Base-by-base conservation (phyloP, 2,113 vertebrate genomes). In the Otocyon megalotis region DNA sequence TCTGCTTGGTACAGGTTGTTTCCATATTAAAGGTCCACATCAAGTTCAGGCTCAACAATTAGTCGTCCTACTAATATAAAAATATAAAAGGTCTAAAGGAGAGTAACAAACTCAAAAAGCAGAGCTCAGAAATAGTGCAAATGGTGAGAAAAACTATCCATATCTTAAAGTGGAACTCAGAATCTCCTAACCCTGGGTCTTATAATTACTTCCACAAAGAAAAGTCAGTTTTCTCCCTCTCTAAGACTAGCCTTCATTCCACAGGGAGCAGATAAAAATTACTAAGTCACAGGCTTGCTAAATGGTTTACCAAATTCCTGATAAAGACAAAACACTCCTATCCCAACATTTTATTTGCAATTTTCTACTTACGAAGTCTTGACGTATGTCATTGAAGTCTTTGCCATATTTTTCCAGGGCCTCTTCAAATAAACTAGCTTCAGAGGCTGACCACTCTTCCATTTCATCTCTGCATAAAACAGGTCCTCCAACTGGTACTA, bases 391-490 rank as follows among this genome's bases (percentile, higher is more conserved):
- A 72, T 99, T 99, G 99, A 99, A 99, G 99, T 99, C 99, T 98
- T 99, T 99, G 97, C 99, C 99, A 62, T 99, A 99, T 98, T 99
- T 99, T 98, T 99, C 99, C 98, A 99, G 96, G 3, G 99, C 99
- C 97, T 99, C 99, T 98, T 99, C 99, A 94, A 99, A 99, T 98
- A 99, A 99, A 98, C 99, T 99, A 8, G 99, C 99, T 98, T 99
- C 99, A 11, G 99, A 99, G 50, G 99, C 99, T 20, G 99, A 99
- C 99, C 99, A 99, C 98, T 99, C 99, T 97, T 99, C 99, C 99
- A 99, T 99, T 98, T 99, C 99, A 88, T 99, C 99, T 98, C 99
- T 99, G 97, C 99, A 99, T 67, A 99, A 98, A 94, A 99, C 99
- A 3, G 99, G 99, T 60, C 99, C 99, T 35, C 99, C 99, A 54